Evolutionary conservation across 2,888 invertebrate genomes (phyloP).

Genomic region (Acholoe squamosa): DNA sequence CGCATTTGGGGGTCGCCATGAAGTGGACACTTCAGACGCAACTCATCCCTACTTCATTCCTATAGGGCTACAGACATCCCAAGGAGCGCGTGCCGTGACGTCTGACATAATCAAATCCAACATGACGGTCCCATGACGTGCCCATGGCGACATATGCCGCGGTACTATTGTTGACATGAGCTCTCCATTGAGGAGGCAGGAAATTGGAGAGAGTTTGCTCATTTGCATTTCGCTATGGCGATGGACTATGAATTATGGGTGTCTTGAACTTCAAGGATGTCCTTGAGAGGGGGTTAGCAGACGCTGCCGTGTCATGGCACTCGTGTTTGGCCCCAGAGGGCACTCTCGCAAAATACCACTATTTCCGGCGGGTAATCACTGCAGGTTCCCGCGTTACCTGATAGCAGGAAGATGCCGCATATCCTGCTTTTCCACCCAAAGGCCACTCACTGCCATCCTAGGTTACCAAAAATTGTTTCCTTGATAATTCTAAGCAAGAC

Average conservation of each 20-base stretch:
- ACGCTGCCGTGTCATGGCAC: background rate
- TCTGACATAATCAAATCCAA: slow-evolving; percentile 1
- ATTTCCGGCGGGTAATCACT: background rate
- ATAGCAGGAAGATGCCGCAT: background rate
- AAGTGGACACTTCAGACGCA: background rate
- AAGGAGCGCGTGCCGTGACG: slow-evolving; percentile 15
- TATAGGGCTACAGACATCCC: background rate
- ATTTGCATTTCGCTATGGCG: slow-evolving; percentile 1
- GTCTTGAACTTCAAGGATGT: slow-evolving; percentile 13
- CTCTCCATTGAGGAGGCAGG: slow-evolving; percentile 16
- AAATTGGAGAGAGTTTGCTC: background rate
- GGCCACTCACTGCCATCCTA: background rate
- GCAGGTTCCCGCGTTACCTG: background rate
- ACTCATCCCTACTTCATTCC: background rate
- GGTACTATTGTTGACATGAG: background rate
- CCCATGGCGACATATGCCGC: slow-evolving; percentile 24
- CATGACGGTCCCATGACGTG: slow-evolving; percentile 14
- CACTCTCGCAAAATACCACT: background rate
- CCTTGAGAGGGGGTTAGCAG: background rate
- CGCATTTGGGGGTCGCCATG: background rate
- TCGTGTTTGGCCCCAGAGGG: slow-evolving; percentile 6
- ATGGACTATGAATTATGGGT: slow-evolving; percentile 12
- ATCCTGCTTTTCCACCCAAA: background rate
- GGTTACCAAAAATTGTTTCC: background rate
- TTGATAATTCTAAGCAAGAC: too few relatives aligned